These are phyloP conservation scores for Mergus octosetaceus DNA, from an alignment of 2,797 vertebrate species.

Conservation along the genomic window DNA sequence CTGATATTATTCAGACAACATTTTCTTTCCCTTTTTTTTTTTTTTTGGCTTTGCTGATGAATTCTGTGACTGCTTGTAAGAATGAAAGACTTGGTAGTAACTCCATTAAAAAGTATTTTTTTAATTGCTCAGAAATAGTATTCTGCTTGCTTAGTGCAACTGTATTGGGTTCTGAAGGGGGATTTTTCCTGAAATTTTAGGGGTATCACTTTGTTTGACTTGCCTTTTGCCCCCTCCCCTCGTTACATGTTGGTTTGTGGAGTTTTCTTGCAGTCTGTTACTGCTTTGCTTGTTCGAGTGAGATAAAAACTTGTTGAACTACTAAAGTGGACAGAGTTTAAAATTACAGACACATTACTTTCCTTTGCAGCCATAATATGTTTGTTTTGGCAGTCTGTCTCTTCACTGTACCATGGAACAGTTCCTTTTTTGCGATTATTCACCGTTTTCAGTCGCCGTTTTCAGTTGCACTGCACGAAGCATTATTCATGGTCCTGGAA, in stretches of 20 bases:
- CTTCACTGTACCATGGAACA: constrained; percentile 26
- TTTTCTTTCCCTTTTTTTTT: not conserved
- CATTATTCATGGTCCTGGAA: constrained; percentile 63
- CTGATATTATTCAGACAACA: not conserved
- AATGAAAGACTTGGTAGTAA: not conserved
- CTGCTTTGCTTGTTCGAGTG: constrained; percentile 16
- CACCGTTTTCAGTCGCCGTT: constrained; percentile 51
- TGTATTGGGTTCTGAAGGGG: not conserved
- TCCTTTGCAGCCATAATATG: constrained; percentile 66
- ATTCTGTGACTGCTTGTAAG: not conserved
- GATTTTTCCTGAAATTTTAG: not conserved
- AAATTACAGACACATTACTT: constrained; percentile 68
- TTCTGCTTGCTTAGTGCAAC: not conserved
- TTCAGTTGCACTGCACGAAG: constrained; percentile 44
- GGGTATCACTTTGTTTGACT: not conserved
- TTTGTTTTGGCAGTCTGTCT: constrained; percentile 57
- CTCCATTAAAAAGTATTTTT: not conserved
- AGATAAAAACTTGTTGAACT: constrained; percentile 61
- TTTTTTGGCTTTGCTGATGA: not conserved
- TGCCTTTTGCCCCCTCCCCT: not conserved
- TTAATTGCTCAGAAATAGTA: not conserved
- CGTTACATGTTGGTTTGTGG: not conserved
- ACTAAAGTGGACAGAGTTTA: constrained; percentile 68
- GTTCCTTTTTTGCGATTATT: constrained; percentile 57
- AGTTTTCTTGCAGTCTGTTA: not conserved